phyloP scores from a whole-genome alignment of 2,113 vertebrate species.

The Stigmatopora argus region DNA sequence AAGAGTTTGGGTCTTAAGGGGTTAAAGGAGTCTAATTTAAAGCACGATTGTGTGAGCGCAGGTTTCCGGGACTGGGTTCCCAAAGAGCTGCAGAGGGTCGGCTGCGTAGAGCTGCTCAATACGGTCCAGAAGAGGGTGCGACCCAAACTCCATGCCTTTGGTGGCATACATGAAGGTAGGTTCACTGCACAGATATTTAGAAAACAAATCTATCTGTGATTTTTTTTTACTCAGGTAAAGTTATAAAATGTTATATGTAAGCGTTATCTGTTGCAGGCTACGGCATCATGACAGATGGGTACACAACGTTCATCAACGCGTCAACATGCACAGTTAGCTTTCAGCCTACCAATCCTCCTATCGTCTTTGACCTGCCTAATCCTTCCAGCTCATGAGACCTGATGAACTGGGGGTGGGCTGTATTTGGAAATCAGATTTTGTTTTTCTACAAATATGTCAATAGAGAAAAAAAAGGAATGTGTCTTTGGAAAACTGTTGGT shows the following conservation, averaged over 20 bases:
- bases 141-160: slow-evolving; percentile 93
- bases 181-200: background rate
- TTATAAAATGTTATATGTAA: background rate
- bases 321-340: slow-evolving; percentile 97
- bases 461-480: slow-evolving; percentile 57
- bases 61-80: slow-evolving; percentile 98
- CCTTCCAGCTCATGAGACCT: slow-evolving; percentile 86
- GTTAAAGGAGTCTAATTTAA: background rate
- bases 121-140: slow-evolving; percentile 93
- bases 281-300: slow-evolving; percentile 96
- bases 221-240: background rate
- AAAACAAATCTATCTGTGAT: background rate
- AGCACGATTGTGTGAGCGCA: slow-evolving; percentile 48
- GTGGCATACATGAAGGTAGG: slow-evolving; percentile 93
- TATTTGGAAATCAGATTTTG: slow-evolving; percentile 57
- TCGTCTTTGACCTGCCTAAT: slow-evolving; percentile 97
- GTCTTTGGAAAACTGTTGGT: slow-evolving; percentile 74
- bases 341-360: slow-evolving; percentile 95
- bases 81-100: slow-evolving; percentile 93
- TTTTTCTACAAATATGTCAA: slow-evolving; percentile 77
- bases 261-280: slow-evolving; percentile 75
- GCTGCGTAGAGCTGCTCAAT: slow-evolving; percentile 96
- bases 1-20: too few species aligned
- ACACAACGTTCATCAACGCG: slow-evolving; percentile 93
- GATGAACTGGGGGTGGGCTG: slow-evolving; percentile 7